phyloP scores from a whole-genome alignment of 1,140 invertebrate genomes.

The Neoseiulus cucumeris region DNA sequence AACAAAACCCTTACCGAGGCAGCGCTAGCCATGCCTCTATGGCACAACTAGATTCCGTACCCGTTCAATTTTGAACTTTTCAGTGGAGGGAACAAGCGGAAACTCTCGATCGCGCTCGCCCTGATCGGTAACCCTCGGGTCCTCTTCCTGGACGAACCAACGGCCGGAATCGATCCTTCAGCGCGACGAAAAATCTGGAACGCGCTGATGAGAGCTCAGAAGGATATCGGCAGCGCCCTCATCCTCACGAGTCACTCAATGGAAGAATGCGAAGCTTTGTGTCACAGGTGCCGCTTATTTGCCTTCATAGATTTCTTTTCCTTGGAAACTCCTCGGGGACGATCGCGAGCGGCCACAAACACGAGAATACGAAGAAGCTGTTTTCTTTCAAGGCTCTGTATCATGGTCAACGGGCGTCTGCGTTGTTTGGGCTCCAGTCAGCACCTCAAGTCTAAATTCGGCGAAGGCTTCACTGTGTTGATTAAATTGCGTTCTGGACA shows the following conservation, averaged over 20 bases:
- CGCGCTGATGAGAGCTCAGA: slow-evolving; percentile 21
- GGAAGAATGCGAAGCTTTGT: slow-evolving; percentile 66
- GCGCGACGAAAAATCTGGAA: slow-evolving; percentile 29
- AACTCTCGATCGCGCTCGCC: neutral
- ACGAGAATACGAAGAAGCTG: no score
- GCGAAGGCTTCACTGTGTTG: slow-evolving; percentile 47
- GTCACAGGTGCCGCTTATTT: slow-evolving; percentile 30
- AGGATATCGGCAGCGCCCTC: slow-evolving; percentile 24
- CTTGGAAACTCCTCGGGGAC: no score
- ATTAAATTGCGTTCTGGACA: slow-evolving; percentile 23
- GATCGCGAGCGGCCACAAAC: no score
- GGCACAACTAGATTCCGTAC: no score
- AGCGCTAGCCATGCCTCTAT: no score
- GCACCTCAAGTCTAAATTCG: slow-evolving; percentile 49
- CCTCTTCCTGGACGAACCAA: slow-evolving; percentile 29
- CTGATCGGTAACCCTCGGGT: slow-evolving; percentile 26
- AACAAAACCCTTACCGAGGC: neutral
- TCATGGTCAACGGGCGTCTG: slow-evolving; percentile 67
- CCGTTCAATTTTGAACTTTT: no score
- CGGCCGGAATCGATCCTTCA: slow-evolving; percentile 31
- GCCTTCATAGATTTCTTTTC: neutral
- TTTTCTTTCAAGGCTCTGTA: slow-evolving; percentile 38
- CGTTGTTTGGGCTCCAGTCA: slow-evolving; percentile 47
- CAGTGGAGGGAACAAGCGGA: neutral
- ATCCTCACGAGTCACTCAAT: slow-evolving; percentile 53